Percentiles rank a stretch among this genome's conserved stretches.
Conservation (phyloP, 2,888 invertebrate species). For the Timandra comae region DNA sequence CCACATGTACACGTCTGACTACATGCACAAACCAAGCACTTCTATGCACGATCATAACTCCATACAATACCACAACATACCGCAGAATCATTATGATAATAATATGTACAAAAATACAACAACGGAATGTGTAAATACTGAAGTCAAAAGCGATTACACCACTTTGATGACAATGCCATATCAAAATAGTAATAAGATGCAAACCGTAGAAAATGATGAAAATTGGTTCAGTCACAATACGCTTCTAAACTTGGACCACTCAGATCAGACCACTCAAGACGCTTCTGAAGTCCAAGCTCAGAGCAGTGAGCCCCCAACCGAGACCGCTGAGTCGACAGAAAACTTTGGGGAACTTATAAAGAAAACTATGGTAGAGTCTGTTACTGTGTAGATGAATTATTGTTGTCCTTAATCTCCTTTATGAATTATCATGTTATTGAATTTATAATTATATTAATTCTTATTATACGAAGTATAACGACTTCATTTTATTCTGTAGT, state of each 20-base stretch:
- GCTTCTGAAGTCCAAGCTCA: constrained; percentile 37
- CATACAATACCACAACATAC: constrained; percentile 50
- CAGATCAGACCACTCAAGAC: constrained; percentile 56
- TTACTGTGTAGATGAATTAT: constrained; percentile 82
- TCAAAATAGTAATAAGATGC: constrained; percentile 81
- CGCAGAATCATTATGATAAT: constrained; percentile 57
- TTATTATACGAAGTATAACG: constrained; percentile 15
- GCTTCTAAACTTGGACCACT: constrained; percentile 53
- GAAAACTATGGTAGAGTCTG: constrained; percentile 94
- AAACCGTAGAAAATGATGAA: constrained; percentile 74
- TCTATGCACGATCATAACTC: constrained; percentile 47
- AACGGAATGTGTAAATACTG: constrained; percentile 53
- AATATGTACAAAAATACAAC: constrained; percentile 56
- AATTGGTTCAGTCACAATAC: constrained; percentile 71
- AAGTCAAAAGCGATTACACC: constrained; percentile 77
- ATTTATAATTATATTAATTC: constrained; percentile 64
- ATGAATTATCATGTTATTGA: constrained; percentile 61
- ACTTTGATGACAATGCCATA: constrained; percentile 81
- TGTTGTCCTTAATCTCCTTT: constrained; percentile 63
- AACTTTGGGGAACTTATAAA: constrained; percentile 95
- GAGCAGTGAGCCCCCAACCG: constrained; percentile 31
- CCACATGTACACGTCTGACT: constrained; percentile 65
- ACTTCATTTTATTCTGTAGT: constrained; percentile 15
- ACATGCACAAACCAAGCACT: constrained; percentile 52
- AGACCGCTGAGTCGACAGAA: constrained; percentile 67